Conservation (phyloP, 2,888 invertebrate genomes). For the Minunthozetes semirufus region DNA sequence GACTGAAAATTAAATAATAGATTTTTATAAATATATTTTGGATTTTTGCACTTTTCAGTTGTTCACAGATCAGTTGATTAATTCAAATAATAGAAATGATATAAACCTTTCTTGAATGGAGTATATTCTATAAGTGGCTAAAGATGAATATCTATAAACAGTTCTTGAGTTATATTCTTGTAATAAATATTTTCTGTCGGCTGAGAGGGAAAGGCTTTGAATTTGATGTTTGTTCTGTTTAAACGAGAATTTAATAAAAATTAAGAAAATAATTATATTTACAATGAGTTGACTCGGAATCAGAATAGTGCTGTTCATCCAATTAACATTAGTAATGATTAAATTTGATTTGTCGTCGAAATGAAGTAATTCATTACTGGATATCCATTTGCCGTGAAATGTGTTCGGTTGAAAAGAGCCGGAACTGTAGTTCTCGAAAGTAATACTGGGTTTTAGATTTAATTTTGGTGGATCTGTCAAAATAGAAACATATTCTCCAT, state of each 20-base stretch:
- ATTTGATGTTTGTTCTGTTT: neutral
- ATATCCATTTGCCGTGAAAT: conserved; percentile 42
- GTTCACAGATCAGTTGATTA: neutral
- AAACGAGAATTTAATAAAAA: neutral
- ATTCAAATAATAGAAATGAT: neutral
- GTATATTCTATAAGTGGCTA: conserved; percentile 23
- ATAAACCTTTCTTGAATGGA: conserved; percentile 4
- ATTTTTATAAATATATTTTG: too few species aligned
- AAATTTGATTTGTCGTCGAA: conserved; percentile 31
- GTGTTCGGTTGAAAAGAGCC: conserved; percentile 38
- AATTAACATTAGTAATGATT: conserved; percentile 5
- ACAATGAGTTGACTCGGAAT: neutral
- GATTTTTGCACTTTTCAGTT: too few species aligned
- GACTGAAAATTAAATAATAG: neutral
- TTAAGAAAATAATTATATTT: neutral
- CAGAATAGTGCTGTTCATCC: neutral
- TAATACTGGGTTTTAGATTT: neutral
- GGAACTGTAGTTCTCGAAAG: neutral
- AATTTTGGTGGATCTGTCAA: neutral
- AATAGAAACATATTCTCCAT: neutral
- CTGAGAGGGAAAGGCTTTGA: conserved; percentile 5
- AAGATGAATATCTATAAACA: conserved; percentile 26
- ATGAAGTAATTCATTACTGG: conserved; percentile 27
- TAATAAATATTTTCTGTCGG: conserved; percentile 24
- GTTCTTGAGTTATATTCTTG: neutral